These are phyloP conservation scores for Pseudolycoriella hygida DNA, from an alignment of 2,888 invertebrate genomes.

Conservation along the genomic window DNA sequence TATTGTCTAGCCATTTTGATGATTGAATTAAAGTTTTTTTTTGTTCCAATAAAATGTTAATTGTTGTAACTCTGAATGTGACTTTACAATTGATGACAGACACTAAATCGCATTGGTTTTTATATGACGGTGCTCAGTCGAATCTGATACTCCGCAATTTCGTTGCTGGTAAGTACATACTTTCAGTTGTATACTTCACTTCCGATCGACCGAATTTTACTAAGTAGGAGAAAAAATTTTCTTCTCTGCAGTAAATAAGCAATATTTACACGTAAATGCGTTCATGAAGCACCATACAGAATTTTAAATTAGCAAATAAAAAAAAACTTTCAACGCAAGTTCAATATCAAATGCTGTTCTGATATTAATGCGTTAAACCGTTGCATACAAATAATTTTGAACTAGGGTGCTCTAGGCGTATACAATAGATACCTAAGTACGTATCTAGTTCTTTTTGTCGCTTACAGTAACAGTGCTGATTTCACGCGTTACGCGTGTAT, in stretches of 20 bases:
- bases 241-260: not conserved
- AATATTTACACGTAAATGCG: not conserved
- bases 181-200: slow-evolving; percentile 4
- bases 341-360: no score
- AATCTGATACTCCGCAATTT: not conserved
- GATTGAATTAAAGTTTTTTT: not conserved
- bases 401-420: no score
- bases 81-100: not conserved
- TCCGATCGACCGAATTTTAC: slow-evolving; percentile 12
- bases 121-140: not conserved
- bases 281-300: no score
- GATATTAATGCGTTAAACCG: no score
- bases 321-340: not conserved
- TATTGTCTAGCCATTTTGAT: not conserved
- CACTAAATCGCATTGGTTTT: not conserved
- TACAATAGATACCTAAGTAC: no score
- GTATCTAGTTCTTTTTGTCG: no score
- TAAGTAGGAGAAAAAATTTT: not conserved
- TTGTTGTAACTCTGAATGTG: not conserved
- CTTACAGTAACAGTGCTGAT: no score
- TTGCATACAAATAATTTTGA: no score
- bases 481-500: no score
- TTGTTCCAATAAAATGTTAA: not conserved
- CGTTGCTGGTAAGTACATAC: not conserved
- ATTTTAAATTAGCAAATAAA: not conserved